Percentiles rank a stretch among this genome's conserved stretches.
These are phyloP conservation scores for Drosophila varians DNA, from an alignment of 1,140 invertebrate species.

Conservation along the genomic window DNA sequence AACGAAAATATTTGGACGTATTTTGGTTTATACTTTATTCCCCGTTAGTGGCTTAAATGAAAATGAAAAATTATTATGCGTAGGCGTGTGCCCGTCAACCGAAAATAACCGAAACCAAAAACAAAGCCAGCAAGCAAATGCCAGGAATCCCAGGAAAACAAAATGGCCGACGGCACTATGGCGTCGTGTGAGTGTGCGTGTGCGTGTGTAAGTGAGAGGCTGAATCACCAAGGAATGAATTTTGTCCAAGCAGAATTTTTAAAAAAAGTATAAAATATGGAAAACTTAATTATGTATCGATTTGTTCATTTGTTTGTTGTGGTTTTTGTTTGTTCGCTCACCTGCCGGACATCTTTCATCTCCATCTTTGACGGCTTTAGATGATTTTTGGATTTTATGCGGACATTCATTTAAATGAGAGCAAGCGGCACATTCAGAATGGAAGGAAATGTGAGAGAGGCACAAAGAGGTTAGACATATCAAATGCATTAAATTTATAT, in stretches of 20 bases:
- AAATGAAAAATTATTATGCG: constrained; percentile 79
- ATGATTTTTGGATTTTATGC: constrained; percentile 36
- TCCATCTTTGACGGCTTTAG: constrained; percentile 87
- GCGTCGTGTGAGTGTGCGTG: constrained; percentile 10
- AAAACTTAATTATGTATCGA: constrained; percentile 29
- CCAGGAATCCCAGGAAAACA: constrained; percentile 53
- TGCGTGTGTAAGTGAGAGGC: constrained; percentile 17
- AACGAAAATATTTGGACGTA: constrained; percentile 73
- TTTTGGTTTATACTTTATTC: constrained; percentile 38
- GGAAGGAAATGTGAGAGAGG: constrained; percentile 57
- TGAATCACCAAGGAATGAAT: constrained; percentile 55
- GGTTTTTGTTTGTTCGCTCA: constrained; percentile 82
- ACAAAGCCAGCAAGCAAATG: constrained; percentile 36
- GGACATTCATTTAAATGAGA: constrained; percentile 52
- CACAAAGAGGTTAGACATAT: constrained; percentile 73
- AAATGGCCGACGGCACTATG: constrained; percentile 65
- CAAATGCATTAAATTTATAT: constrained; percentile 30
- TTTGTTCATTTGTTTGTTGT: constrained; percentile 38
- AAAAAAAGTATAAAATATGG: no score
- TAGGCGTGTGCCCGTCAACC: constrained; percentile 48
- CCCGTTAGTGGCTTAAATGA: constrained; percentile 24
- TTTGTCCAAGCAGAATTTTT: no score
- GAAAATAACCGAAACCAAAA: constrained; percentile 11
- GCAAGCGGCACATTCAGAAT: constrained; percentile 67
- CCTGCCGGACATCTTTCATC: constrained; percentile 88